Evolutionary conservation across 2,888 invertebrate genomes (phyloP).

Genomic region (Tenthredo distinguenda): DNA sequence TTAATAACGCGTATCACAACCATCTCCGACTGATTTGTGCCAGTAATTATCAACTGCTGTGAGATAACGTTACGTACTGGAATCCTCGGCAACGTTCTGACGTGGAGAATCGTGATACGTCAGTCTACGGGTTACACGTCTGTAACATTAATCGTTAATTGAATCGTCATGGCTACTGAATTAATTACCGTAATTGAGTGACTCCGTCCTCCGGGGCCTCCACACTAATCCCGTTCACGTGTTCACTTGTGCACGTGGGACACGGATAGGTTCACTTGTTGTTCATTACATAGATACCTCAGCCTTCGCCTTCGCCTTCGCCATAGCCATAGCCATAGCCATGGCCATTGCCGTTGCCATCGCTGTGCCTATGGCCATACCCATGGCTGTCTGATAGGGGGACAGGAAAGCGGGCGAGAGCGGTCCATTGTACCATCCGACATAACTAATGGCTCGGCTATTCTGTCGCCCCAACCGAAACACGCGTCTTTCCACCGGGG

Average conservation of each 20-base stretch:
- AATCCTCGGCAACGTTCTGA: not conserved
- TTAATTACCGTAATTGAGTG: constrained; percentile 44
- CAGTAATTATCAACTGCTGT: not conserved
- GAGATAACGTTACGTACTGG: constrained; percentile 18
- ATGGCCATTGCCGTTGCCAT: not conserved
- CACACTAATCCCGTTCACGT: not conserved
- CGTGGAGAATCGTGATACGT: not conserved
- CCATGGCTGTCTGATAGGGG: constrained; percentile 21
- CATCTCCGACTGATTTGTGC: not conserved
- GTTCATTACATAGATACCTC: not conserved
- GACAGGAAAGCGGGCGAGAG: constrained; percentile 14
- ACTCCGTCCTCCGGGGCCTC: not conserved
- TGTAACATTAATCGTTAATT: constrained; percentile 43
- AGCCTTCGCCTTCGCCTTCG: not conserved
- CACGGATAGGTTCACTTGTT: not conserved
- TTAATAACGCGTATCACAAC: not conserved
- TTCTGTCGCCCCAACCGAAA: constrained; percentile 47
- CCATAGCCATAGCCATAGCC: not conserved
- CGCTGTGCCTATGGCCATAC: not conserved
- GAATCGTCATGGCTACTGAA: constrained; percentile 47
- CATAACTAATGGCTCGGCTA: constrained; percentile 60
- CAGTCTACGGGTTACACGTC: not conserved
- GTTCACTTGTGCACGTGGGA: not conserved
- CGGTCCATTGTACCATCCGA: constrained; percentile 54
- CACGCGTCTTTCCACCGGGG: constrained; percentile 30